phyloP scores from a whole-genome alignment of 2,113 vertebrate species.

The Rana temporaria region DNA sequence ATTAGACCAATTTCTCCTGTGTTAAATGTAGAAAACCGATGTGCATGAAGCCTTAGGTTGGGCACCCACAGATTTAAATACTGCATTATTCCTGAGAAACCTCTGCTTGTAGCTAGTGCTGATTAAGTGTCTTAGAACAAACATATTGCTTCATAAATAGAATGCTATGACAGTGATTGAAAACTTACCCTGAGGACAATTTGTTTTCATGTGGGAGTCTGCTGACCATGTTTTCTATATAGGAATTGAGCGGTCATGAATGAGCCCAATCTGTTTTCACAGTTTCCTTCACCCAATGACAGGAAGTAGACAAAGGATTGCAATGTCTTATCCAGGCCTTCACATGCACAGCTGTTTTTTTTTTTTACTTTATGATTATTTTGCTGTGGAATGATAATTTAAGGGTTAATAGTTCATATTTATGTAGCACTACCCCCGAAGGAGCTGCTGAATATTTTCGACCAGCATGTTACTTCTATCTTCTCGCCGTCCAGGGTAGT shows the following conservation, averaged over 20 bases:
- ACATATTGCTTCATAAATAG: not conserved
- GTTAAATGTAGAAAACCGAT: no score
- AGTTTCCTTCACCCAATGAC: not conserved
- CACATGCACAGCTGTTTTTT: no score
- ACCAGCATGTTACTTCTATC: no score
- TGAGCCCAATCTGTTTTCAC: not conserved
- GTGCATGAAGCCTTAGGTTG: no score
- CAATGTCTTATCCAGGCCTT: not conserved
- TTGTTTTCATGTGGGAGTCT: slow-evolving; percentile 14
- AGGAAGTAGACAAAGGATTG: slow-evolving; percentile 1
- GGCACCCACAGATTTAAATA: no score
- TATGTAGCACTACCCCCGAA: no score
- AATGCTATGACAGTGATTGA: slow-evolving; percentile 3
- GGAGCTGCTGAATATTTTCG: no score
- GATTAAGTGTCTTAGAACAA: not conserved
- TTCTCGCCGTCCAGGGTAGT: no score
- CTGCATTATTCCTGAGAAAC: not conserved
- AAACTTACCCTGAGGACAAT: not conserved
- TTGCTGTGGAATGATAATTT: no score
- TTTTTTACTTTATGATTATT: no score
- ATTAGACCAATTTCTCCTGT: no score
- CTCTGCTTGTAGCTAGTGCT: not conserved
- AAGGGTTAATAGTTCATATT: no score
- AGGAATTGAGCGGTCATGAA: not conserved
- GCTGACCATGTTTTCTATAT: not conserved